Percentiles rank a stretch among this genome's conserved stretches.
Conservation (phyloP, 2,113 vertebrate genomes). For the Sitta europaea region DNA sequence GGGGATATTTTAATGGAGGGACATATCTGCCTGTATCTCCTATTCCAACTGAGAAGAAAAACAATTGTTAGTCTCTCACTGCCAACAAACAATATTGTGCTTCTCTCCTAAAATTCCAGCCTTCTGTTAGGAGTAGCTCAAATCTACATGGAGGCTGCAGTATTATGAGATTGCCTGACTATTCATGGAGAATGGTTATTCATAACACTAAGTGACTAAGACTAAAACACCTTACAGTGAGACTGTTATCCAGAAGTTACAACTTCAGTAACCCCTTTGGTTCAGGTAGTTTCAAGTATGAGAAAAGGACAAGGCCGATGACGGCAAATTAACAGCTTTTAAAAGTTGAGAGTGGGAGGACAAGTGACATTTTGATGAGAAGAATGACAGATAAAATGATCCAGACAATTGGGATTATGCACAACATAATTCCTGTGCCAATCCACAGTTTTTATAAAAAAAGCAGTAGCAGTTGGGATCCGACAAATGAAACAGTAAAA, state of each 20-base stretch:
- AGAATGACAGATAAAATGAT: constrained; percentile 37
- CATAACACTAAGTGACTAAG: neutral
- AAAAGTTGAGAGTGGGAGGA: constrained; percentile 20
- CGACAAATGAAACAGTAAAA: neutral
- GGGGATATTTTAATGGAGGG: neutral
- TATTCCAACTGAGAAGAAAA: neutral
- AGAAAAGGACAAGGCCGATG: neutral
- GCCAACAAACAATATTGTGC: neutral
- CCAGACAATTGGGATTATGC: constrained; percentile 16
- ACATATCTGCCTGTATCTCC: neutral
- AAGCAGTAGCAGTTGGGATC: neutral
- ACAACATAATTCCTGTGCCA: constrained; percentile 22
- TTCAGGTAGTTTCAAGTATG: neutral
- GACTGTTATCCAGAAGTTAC: neutral
- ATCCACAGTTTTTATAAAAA: neutral
- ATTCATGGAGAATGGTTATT: neutral
- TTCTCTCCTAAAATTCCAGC: neutral
- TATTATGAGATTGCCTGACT: neutral
- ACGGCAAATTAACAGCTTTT: constrained; percentile 38
- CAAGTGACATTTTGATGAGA: neutral
- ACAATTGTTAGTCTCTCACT: neutral
- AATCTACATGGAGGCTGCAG: neutral
- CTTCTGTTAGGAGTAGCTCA: neutral
- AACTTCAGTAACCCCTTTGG: neutral
- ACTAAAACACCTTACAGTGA: neutral